phyloP scores from a whole-genome alignment of 2,797 vertebrate genomes.

The Anniella stebbinsi region DNA sequence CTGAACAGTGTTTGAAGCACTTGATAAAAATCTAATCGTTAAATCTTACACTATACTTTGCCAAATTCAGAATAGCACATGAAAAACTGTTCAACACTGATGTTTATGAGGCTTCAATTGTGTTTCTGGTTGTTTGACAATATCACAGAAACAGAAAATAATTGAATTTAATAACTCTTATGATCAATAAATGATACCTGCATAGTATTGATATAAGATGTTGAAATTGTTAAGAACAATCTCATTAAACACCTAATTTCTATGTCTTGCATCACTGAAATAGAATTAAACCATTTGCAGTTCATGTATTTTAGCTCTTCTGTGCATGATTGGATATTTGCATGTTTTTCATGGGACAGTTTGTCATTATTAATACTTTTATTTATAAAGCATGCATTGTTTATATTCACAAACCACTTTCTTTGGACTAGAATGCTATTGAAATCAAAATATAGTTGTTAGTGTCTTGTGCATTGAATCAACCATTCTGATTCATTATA shows the following conservation, averaged over 20 bases:
- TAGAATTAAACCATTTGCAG: constrained; percentile 19
- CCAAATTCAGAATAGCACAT: constrained; percentile 16
- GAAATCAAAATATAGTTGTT: not conserved
- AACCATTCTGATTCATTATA: not conserved
- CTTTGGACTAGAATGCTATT: not conserved
- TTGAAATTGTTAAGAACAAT: constrained; percentile 49
- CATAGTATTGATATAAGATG: constrained; percentile 39
- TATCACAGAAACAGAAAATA: not conserved
- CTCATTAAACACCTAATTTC: constrained; percentile 40
- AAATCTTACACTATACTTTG: constrained; percentile 21
- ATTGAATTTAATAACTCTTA: constrained; percentile 16
- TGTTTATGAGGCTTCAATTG: not conserved
- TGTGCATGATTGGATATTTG: not conserved
- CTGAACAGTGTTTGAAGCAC: not conserved
- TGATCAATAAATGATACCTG: constrained; percentile 44
- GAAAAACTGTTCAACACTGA: constrained; percentile 27
- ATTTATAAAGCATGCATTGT: constrained; percentile 15
- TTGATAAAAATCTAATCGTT: constrained; percentile 9
- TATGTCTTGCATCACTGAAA: constrained; percentile 49
- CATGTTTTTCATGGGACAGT: constrained; percentile 1
- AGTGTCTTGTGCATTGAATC: not conserved
- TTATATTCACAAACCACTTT: not conserved
- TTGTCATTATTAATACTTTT: constrained; percentile 9
- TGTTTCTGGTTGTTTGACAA: not conserved
- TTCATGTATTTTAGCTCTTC: constrained; percentile 35